Evolutionary conservation across 2,888 invertebrate species (phyloP), one percentile per base, ranked within the genome.

Genomic region (Pollenia angustigena): DNA sequence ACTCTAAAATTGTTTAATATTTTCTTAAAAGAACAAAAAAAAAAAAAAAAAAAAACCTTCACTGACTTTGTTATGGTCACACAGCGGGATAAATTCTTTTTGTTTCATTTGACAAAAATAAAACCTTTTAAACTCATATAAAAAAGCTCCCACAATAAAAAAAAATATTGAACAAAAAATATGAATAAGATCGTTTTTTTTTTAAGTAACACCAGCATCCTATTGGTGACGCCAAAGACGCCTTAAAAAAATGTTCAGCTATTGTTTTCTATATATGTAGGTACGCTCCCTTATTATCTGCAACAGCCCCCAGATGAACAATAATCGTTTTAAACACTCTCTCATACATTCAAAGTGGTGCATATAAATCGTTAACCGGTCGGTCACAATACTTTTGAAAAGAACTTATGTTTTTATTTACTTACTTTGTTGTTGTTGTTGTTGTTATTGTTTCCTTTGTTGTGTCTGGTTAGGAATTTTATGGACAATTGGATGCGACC

Each of bases 41-140:
- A 72, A 54, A n/a, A 9, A 78, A 44, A 72, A 74, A 72, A 54
- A 46, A 75, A 50, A 62, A 12, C 10, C 16, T 48, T 79, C 79
- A 87, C 81, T 87, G 58, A 87, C 81, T 87, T 87, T 84, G 87
- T 87, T 87, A 78, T 87, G 87, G 81, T 84, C 87, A 84, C 87
- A 81, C 87, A 87, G 87, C 87, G 84, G 87, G 87, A 81, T 81
- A 81, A 81, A 78, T 74, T 87, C 80, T 81, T 76, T 82, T 83
- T 86, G 78, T 85, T 84, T 78, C 78, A 78, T 72, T 81, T 87
- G 84, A 87, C 87, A 87, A 82, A 81, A 76, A 66, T 18, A 66
- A 78, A 81, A 82, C 75, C 81, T 81, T 85, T 82, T 81, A 82
- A 74, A 69, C 64, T 54, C 66, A 54, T 72, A 56, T 75, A 75